Conservation (phyloP, 2,113 vertebrate species). For the Collichthys lucidus region DNA sequence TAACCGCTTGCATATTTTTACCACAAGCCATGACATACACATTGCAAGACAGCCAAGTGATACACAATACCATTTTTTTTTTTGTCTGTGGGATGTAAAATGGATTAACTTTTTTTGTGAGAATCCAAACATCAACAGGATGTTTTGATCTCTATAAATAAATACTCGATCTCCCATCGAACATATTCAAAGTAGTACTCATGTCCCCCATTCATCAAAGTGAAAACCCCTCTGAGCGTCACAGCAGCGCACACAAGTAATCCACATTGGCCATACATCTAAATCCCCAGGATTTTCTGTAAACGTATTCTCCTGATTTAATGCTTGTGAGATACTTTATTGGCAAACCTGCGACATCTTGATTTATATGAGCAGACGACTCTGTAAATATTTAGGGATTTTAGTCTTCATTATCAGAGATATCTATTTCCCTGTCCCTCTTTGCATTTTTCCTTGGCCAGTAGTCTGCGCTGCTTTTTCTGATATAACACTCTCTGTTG, state of each 20-base stretch:
- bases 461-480: slow-evolving; percentile 31
- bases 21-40: slow-evolving; percentile 25
- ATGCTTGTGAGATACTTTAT: slow-evolving; percentile 56
- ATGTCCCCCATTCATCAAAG: slow-evolving; percentile 24
- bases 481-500: slow-evolving; percentile 12
- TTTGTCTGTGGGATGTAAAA: background rate
- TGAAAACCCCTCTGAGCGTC: slow-evolving; percentile 32
- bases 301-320: slow-evolving; percentile 65
- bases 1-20: slow-evolving; percentile 39
- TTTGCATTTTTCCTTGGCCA: slow-evolving; percentile 43
- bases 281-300: slow-evolving; percentile 45
- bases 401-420: slow-evolving; percentile 73
- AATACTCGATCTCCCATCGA: slow-evolving; percentile 14
- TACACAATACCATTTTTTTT: slow-evolving; percentile 8
- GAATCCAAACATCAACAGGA: slow-evolving; percentile 64
- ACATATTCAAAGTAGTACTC: slow-evolving; percentile 21
- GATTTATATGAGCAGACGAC: slow-evolving; percentile 63
- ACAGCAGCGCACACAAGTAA: slow-evolving; percentile 39
- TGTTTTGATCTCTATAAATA: slow-evolving; percentile 58
- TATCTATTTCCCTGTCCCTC: slow-evolving; percentile 46
- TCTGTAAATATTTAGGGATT: slow-evolving; percentile 78
- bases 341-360: slow-evolving; percentile 48
- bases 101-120: slow-evolving; percentile 34
- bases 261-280: slow-evolving; percentile 60
- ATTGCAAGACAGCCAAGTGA: slow-evolving; percentile 27